phyloP scores from a whole-genome alignment of 2,888 invertebrate genomes.

The Sipha maydis region DNA sequence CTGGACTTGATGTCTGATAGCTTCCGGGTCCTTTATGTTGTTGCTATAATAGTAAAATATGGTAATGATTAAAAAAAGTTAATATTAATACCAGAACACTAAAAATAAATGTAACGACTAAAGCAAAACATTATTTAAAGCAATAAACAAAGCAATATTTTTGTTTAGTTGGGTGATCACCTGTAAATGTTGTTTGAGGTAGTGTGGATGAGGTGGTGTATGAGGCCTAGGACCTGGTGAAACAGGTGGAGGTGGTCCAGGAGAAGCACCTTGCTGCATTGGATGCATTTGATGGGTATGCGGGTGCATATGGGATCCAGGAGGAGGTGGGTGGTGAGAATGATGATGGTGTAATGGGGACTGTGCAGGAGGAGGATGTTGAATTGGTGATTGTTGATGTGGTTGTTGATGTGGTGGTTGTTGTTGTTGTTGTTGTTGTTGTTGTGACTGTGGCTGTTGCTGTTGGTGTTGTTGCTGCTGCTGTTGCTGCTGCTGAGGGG shows the following conservation, averaged over 20 bases:
- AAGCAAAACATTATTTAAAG: constrained; percentile 64
- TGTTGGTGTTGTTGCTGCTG: constrained; percentile 46
- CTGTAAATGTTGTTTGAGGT: constrained; percentile 75
- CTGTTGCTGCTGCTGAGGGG: constrained; percentile 63
- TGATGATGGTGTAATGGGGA: constrained; percentile 63
- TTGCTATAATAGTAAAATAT: constrained; percentile 31
- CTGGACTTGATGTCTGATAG: constrained; percentile 67
- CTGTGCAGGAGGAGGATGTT: constrained; percentile 62
- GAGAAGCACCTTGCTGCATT: constrained; percentile 66
- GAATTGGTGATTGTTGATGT: constrained; percentile 59
- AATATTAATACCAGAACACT: not conserved
- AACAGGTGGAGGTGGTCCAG: constrained; percentile 66
- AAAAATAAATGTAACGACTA: not conserved
- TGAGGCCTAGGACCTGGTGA: constrained; percentile 68
- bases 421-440: constrained; percentile 39
- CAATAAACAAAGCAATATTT: constrained; percentile 42
- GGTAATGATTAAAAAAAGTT: not conserved
- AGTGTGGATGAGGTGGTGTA: constrained; percentile 73
- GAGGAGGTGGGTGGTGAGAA: constrained; percentile 59
- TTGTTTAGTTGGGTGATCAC: constrained; percentile 61
- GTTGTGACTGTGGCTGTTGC: constrained; percentile 11
- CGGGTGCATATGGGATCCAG: constrained; percentile 62
- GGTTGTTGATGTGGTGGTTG: constrained; percentile 48
- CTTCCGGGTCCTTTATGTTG: constrained; percentile 51
- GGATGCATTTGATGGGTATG: constrained; percentile 65